Evolutionary conservation across 2,797 vertebrate genomes (phyloP), one percentile per base, ranked within the genome.

Genomic region (Lepus oiostolus): DNA sequence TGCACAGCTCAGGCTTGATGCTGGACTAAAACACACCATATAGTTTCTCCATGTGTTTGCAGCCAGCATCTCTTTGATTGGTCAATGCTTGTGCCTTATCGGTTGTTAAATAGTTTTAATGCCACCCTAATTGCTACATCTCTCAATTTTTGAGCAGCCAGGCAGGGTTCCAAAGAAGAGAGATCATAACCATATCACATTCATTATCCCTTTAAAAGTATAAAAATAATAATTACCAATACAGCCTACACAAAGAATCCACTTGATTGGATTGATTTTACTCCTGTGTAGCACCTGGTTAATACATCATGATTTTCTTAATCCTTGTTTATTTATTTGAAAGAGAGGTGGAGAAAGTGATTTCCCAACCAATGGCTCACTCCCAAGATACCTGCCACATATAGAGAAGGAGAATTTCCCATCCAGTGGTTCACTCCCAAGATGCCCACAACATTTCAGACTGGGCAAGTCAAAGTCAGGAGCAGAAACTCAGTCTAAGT

Each of bases 201-300:
- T 91, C 38, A 79, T 87, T 93, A 47, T 94, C 38, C 38, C 32
- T 80, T 54, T 76, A 10, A 90, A 90, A 80, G 6, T 67, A 77
- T 54, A 76, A 81, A 91, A 94, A 85, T 63, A 84, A 13, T 68
- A 71, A 50, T 93, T 86, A 94, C 13, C 75, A 91, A 76, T 0
- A 65, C 32, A 90, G 26, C 21, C 75, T 62, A 19, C n/a, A 87
- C 28, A 52, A 96, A 83, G 24, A 35, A 93, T 54, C 21, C 47
- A 68, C 47, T 12, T 42, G 52, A n/a, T 47, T 68, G 19, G 58
- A 77, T 32, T 81, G 72, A 52, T 30, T 93, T 60, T 82, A 42
- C 60, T 32, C 77, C 63, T 92, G 47, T 32, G 47, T 75, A 77
- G 88, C 47, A 79, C 19, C 62, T 85, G 24, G 4, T 71, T 82